Percentiles rank a stretch among this genome's conserved stretches.
phyloP scores from a whole-genome alignment of 2,113 vertebrate species.

The Cebidichthys violaceus region DNA sequence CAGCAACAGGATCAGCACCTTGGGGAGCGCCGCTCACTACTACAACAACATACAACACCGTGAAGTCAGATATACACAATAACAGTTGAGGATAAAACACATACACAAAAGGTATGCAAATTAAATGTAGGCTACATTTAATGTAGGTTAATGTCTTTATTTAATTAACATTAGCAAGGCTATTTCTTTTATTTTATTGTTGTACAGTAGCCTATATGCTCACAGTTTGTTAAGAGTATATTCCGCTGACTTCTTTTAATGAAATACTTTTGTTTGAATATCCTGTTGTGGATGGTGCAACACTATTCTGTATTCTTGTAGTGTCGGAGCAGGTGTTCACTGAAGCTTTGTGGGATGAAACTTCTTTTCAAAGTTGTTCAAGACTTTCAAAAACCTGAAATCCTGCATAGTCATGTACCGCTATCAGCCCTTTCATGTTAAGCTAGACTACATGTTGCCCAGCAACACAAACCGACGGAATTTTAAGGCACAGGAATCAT shows the following conservation, averaged over 20 bases:
- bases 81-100: not conserved
- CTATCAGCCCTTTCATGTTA: slow-evolving; percentile 7
- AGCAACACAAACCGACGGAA: slow-evolving; percentile 28
- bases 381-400: not conserved
- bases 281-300: not conserved
- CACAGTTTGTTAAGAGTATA: too few species aligned
- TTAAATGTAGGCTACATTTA: not conserved
- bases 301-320: not conserved
- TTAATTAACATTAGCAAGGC: not conserved
- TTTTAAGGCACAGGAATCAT: not conserved
- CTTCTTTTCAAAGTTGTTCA: slow-evolving; percentile 12
- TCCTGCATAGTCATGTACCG: not conserved
- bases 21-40: not conserved
- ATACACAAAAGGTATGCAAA: not conserved
- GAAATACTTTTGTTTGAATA: not conserved
- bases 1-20: not conserved
- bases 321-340: not conserved
- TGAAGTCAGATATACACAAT: not conserved
- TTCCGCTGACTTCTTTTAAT: too few species aligned
- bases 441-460: slow-evolving; percentile 14
- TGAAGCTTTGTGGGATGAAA: slow-evolving; percentile 23
- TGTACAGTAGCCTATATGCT: not conserved
- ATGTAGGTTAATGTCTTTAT: not conserved
- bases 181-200: not conserved
- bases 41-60: not conserved